Base-by-base conservation (phyloP, 1,140 invertebrate species). In the Harlomillsia oculata region DNA sequence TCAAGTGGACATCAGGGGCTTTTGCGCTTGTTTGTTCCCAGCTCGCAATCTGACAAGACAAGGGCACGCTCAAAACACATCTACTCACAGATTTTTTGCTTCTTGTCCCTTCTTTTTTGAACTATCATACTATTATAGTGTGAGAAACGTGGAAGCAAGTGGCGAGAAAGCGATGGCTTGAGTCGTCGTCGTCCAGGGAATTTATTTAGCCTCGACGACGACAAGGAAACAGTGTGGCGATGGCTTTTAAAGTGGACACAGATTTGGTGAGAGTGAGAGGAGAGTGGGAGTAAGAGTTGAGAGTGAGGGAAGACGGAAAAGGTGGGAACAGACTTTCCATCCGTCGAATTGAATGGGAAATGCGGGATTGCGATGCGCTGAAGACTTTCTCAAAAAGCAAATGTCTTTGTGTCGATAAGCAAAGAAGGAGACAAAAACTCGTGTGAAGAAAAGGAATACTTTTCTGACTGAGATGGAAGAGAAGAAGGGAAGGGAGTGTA, bases 181-280 rank as follows among this genome's bases (percentile, higher is more conserved):
- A n/a, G n/a, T 23, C 30, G 45, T 30, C 43, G 34, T 32, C 34
- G 49, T 51, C 18, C 34, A 23, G 49, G 37, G 39, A 39, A 37
- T 51, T 37, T 39, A 51, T 32, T 51, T 51, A 36, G 34, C 25
- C 36, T 21, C 36, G 5, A 39, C 34, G 23, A 36, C 6, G 13
- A 16, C 32, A 51, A 21, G 32, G 5, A 14, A 6, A n/a, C 18
- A 25, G 23, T 32, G 20, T 45, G 40, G 45, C 14, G 34, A 46
- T 44, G 36, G 53, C 53, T 44, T 56, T 56, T 46, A 56, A 56
- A 49, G 45, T 56, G 53, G 53, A 56, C 43, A 56, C 44, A 56
- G 53, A 56, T 56, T 56, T 56, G 49, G 49, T 51, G 49, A 37
- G 32, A 20, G 23, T n/a, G 5, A 28, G 25, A 26, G 13, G n/a